Evolutionary conservation across 2,888 invertebrate species (phyloP), one percentile per base, ranked within the genome.

Genomic region (Toxonevra muliebris): DNA sequence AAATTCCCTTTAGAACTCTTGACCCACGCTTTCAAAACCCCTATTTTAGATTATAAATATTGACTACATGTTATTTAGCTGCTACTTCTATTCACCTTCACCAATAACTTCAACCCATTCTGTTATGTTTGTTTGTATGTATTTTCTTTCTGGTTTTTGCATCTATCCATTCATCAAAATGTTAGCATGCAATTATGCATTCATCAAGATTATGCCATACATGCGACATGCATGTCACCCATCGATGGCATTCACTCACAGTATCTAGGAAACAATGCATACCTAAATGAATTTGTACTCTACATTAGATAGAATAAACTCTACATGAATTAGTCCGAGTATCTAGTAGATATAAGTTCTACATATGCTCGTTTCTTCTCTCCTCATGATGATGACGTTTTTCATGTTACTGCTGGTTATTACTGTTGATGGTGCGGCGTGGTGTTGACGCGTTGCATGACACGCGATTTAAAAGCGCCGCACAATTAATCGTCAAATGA

Each of bases 401-500:
- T 30, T 30, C 3, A 30, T 30, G 30, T 30, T 30, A 7, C 30
- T 30, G 30, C 30, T 30, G 30, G n/a, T 67, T 59, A 53, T 60
- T 69, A 59, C 54, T 63, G 63, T 66, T 62, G 53, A 55, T 60
- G 57, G 45, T 54, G 61, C 15, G 19, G 53, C 45, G 42, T 40
- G 42, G n/a, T 67, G 66, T 61, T 65, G 69, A 55, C 66, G 64
- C 40, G 64, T 48, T 64, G 52, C 70, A 70, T 66, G 75, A 76
- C 80, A 80, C 80, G 80, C 80, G 80, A 81, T 80, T 77, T 75
- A 72, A 71, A 74, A 78, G 77, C 77, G 77, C 72, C 77, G 73
- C 76, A 77, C 79, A 80, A 81, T 80, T 80, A 80, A 79, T 80
- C 80, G 79, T 79, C 77, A 79, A 80, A 77, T 81, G 78, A 79